Base-by-base conservation (phyloP, 2,113 vertebrate species). In the Pholis gunnellus region DNA sequence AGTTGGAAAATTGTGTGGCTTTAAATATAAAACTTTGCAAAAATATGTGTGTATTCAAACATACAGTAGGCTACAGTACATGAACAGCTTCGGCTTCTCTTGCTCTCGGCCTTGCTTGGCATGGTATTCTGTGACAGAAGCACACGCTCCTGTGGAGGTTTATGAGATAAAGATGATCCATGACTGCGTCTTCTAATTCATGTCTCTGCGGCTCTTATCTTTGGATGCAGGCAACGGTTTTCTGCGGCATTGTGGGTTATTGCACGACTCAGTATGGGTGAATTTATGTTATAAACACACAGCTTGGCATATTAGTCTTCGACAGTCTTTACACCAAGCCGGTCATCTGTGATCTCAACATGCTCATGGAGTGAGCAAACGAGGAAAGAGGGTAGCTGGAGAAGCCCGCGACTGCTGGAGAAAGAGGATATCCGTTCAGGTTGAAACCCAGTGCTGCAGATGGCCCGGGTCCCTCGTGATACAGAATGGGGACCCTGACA, bases 401-500 rank as follows among this genome's bases (percentile, higher is more conserved):
- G 91, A 97, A 97, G 64, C 95, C 94, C 18, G 95, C 91, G 66
- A 95, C 87, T 9, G 94, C 94, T 15, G 96, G 89, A 0, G 96
- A 96, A 6, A 94, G 89, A 36, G 96, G 95, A 13, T 96, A 95
- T 84, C 96, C 89, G 34, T 81, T 93, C 82, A 97, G 76, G 56
- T 80, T 92, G 87, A 98, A 97, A 0, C 94, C 93, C 91, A 96
- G 81, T 0, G 93, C 78, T 0, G 91, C 72, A 0, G 83, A 10
- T 46, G 95, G 87, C 4, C 94, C 82, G 10, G 96, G 92, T 66
- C 95, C 96, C 57, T 98, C 97, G 20, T 97, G 97, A 80, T 99
- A 99, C 38, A 99, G 91, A 70, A 99, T 96, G 2, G 98, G 98
- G 22, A 98, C 97, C 34, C 97, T 93, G 69, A 99, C 96, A 65